phyloP scores from a whole-genome alignment of 2,113 vertebrate genomes.

The Sapajus apella region DNA sequence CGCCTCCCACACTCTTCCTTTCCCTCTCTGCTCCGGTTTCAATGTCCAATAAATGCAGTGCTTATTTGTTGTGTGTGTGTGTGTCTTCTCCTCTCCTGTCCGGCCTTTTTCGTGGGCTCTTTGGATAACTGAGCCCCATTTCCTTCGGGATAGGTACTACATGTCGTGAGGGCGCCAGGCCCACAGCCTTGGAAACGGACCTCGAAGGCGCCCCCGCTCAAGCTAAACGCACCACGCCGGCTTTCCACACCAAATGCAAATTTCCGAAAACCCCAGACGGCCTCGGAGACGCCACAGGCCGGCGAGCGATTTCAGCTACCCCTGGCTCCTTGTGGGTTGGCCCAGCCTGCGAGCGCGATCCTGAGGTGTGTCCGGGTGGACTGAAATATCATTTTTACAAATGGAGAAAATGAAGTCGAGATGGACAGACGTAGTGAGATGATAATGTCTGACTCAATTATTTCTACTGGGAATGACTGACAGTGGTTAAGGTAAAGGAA shows the following conservation, averaged over 20 bases:
- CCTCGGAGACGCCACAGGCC: neutral
- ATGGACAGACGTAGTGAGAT: neutral
- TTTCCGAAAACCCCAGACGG: neutral
- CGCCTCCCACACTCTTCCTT: neutral
- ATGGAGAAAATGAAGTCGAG: conserved; percentile 22
- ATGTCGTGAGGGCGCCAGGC: neutral
- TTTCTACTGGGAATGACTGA: conserved; percentile 2
- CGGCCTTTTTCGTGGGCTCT: neutral
- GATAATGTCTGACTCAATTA: neutral
- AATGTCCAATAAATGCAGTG: conserved; percentile 23
- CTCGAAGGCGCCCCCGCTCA: neutral
- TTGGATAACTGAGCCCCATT: neutral
- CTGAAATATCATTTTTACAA: conserved; percentile 53
- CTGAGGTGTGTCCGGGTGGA: neutral
- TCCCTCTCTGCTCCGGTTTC: neutral
- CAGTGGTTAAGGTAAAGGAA: conserved; percentile 27
- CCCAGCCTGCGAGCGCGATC: neutral
- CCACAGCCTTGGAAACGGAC: neutral
- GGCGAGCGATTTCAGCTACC: neutral
- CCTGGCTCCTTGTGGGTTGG: neutral
- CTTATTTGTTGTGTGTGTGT: neutral
- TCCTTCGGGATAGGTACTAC: neutral
- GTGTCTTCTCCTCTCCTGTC: neutral
- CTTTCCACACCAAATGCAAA: neutral
- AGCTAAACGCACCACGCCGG: neutral